Evolutionary conservation across 2,113 vertebrate genomes (phyloP).

Genomic region (Zosterops hypoxanthus): DNA sequence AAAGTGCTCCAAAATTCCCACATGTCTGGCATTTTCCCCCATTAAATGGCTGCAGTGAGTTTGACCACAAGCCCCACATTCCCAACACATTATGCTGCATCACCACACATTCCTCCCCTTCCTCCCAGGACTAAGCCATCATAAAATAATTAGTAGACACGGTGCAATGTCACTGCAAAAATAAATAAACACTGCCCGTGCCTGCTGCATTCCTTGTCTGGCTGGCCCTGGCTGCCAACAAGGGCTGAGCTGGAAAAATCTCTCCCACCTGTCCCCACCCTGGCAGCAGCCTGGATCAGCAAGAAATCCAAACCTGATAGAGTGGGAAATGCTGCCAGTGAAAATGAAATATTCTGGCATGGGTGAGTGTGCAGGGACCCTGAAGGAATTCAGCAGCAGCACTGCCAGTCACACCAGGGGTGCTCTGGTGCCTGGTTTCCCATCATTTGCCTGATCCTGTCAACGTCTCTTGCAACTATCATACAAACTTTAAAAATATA

Average conservation of each 20-base stretch:
- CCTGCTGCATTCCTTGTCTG: neutral
- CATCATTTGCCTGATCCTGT: neutral
- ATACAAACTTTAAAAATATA: neutral
- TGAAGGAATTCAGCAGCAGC: slow-evolving; percentile 20
- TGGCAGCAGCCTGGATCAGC: slow-evolving; percentile 32
- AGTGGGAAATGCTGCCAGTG: neutral
- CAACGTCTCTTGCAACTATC: slow-evolving; percentile 18
- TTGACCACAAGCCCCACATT: neutral
- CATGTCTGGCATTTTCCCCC: neutral
- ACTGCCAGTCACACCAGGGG: neutral
- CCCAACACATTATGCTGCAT: neutral
- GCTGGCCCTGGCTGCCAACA: neutral
- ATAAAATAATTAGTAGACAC: neutral
- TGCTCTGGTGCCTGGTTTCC: neutral
- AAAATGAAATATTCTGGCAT: neutral
- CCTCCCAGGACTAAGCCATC: neutral
- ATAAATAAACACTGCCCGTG: neutral
- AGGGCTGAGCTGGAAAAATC: neutral
- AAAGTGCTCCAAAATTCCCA: neutral
- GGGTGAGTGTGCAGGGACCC: slow-evolving; percentile 26
- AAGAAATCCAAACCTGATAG: neutral
- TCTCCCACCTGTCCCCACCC: slow-evolving; percentile 32
- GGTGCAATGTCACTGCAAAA: neutral
- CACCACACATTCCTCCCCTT: neutral
- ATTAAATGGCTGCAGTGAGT: neutral